phyloP scores from a whole-genome alignment of 2,888 invertebrate species.

The Drosophila histrio region DNA sequence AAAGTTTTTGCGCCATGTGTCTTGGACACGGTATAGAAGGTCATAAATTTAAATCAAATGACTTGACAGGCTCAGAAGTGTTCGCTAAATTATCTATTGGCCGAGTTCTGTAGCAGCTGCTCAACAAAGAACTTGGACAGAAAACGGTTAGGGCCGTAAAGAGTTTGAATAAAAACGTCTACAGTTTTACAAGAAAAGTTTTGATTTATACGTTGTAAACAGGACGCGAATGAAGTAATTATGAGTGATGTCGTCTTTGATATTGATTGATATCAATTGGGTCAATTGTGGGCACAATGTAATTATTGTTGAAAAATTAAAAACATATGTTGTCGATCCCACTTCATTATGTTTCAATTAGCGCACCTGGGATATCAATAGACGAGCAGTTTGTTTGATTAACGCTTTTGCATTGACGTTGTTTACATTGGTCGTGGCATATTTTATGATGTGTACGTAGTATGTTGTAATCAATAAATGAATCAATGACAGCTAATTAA shows the following conservation, averaged over 20 bases:
- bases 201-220: constrained; percentile 27
- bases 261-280: constrained; percentile 1
- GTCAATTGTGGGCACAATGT: neutral
- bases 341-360: constrained; percentile 70
- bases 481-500: constrained; percentile 74
- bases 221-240: constrained; percentile 49
- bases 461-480: constrained; percentile 58
- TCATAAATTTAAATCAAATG: constrained; percentile 74
- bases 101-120: constrained; percentile 38
- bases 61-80: constrained; percentile 57
- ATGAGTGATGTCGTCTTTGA: constrained; percentile 16
- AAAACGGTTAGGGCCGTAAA: constrained; percentile 17
- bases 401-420: constrained; percentile 46
- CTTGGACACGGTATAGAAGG: constrained; percentile 55
- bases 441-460: constrained; percentile 6
- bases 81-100: constrained; percentile 65
- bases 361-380: constrained; percentile 33
- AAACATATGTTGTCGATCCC: constrained; percentile 47
- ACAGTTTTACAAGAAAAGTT: constrained; percentile 9
- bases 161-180: constrained; percentile 16
- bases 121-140: constrained; percentile 8
- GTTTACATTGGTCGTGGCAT: neutral
- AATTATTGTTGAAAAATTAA: constrained; percentile 29
- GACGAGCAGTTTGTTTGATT: constrained; percentile 53
- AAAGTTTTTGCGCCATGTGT: constrained; percentile 52